A percentile compares a stretch with the other conserved stretches of the same genome.
Evolutionary conservation across 2,888 invertebrate species (phyloP).

Genomic region (Petrolisthes cinctipes): DNA sequence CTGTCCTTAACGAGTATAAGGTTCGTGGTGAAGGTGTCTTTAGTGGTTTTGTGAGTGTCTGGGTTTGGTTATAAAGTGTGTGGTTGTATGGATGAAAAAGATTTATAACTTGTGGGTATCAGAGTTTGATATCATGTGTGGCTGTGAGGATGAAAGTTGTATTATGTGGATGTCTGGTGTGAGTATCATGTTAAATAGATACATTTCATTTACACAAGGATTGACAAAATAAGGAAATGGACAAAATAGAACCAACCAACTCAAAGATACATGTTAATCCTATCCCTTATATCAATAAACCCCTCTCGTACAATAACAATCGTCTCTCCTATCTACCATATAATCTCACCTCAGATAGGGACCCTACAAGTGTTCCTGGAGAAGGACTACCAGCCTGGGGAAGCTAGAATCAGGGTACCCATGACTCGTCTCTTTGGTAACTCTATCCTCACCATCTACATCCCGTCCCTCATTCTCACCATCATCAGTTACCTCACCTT

Average conservation of each 20-base stretch:
- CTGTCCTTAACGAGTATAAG: slow-evolving; percentile 45
- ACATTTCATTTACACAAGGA: no score
- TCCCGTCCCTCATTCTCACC: slow-evolving; percentile 51
- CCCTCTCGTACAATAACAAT: no score
- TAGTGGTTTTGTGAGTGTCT: neutral
- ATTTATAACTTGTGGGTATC: neutral
- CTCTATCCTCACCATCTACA: slow-evolving; percentile 56
- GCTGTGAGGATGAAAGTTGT: neutral
- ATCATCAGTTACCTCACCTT: slow-evolving; percentile 56
- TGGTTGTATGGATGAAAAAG: neutral
- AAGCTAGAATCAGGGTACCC: slow-evolving; percentile 43
- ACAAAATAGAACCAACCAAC: no score
- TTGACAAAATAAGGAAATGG: no score
- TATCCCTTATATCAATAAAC: no score
- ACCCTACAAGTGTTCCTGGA: slow-evolving; percentile 26
- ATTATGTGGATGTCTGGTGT: no score
- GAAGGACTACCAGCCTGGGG: slow-evolving; percentile 17
- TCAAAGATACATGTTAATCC: no score
- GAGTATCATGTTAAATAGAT: no score
- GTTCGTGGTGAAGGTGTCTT: neutral
- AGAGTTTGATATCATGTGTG: neutral
- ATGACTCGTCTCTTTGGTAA: slow-evolving; percentile 44
- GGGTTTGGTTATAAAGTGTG: neutral
- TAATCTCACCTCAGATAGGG: slow-evolving; percentile 30
- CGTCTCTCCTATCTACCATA: no score